A percentile compares a stretch with the other conserved stretches of the same genome.
These are phyloP conservation scores for Mirounga angustirostris DNA, from an alignment of 2,113 vertebrate genomes.

Conservation along the genomic window DNA sequence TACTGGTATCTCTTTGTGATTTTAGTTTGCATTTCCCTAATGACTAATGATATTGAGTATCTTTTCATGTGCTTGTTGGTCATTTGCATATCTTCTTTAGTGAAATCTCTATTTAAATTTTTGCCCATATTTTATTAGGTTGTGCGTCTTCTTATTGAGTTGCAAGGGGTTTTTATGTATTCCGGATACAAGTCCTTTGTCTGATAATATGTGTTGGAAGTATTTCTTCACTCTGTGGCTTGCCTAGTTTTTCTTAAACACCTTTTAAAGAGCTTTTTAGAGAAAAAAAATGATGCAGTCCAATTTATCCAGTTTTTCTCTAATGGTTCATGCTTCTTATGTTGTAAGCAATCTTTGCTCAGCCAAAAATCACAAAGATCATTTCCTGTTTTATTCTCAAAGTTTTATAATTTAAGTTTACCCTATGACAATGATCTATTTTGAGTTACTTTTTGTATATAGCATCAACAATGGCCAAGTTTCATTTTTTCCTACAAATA, in stretches of 20 bases:
- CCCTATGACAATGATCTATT: neutral
- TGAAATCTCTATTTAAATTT: constrained; percentile 51
- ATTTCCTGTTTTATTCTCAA: neutral
- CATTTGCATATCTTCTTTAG: constrained; percentile 70
- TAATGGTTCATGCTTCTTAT: neutral
- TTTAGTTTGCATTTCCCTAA: constrained; percentile 58
- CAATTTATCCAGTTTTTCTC: neutral
- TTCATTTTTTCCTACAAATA: neutral
- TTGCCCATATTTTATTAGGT: constrained; percentile 54
- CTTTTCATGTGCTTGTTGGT: constrained; percentile 58
- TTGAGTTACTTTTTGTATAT: neutral
- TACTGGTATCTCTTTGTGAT: constrained; percentile 44
- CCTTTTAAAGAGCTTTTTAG: neutral
- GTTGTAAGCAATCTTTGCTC: neutral
- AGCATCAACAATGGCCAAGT: neutral
- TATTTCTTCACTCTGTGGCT: neutral
- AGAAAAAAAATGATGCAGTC: neutral
- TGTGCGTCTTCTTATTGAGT: neutral
- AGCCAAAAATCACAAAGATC: neutral
- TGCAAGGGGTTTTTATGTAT: neutral
- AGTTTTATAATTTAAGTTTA: constrained; percentile 8
- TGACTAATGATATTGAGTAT: constrained; percentile 45
- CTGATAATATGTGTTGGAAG: neutral
- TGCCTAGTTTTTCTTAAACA: constrained; percentile 24
- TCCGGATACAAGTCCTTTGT: neutral